Percentiles rank a stretch among this genome's conserved stretches.
Evolutionary conservation across 2,797 vertebrate genomes (phyloP).

Genomic region (Ibycter americanus): DNA sequence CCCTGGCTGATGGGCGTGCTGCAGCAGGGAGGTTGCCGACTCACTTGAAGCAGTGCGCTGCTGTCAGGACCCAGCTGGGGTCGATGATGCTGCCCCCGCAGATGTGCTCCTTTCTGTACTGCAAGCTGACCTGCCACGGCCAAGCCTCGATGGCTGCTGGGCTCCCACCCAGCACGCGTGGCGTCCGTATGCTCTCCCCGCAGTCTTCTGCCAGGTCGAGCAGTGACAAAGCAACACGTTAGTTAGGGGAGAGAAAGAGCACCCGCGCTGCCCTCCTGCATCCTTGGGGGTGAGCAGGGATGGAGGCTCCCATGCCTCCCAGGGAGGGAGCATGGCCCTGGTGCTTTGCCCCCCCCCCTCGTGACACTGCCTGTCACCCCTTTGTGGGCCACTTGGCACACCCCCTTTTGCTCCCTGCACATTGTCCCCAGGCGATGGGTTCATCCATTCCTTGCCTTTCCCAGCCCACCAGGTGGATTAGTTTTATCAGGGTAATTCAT

Average conservation of each 20-base stretch:
- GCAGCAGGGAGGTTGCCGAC: neutral
- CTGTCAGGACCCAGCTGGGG: constrained; percentile 83
- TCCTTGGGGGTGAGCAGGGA: accelerated
- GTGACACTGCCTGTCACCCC: neutral
- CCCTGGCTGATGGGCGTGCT: accelerated
- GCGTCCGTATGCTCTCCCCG: constrained; percentile 62
- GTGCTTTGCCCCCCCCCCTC: neutral
- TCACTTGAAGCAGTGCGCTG: constrained; percentile 93
- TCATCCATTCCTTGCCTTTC: neutral
- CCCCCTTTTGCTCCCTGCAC: neutral
- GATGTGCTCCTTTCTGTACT: constrained; percentile 81
- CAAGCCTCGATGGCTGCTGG: constrained; percentile 80
- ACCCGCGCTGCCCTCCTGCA: neutral
- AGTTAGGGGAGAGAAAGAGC: neutral
- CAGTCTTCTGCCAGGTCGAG: constrained; percentile 71
- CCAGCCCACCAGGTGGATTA: neutral
- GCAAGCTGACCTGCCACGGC: constrained; percentile 94
- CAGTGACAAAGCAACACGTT: neutral
- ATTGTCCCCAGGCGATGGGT: accelerated
- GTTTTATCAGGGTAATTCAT: neutral
- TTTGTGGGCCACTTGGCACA: neutral
- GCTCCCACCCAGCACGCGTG: constrained; percentile 85
- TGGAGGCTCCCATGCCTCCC: accelerated
- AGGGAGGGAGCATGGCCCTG: accelerated
- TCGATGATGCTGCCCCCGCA: constrained; percentile 90